These are phyloP conservation scores for Manis pentadactyla DNA, from an alignment of 2,797 vertebrate species.

Conservation along the genomic window DNA sequence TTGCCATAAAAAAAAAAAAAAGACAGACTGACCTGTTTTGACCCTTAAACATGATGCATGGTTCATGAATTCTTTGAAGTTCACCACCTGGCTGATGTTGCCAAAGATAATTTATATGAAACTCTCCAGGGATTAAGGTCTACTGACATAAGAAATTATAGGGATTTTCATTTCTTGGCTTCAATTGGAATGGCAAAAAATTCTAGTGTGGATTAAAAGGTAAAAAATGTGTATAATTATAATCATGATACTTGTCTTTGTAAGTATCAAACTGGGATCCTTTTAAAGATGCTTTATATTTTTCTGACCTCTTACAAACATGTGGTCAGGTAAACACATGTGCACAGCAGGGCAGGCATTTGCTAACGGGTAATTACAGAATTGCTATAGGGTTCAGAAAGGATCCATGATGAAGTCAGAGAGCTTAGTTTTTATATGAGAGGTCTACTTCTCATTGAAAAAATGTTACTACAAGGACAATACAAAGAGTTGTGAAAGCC, in stretches of 20 bases:
- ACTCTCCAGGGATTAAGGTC: neutral
- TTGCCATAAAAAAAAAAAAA: neutral
- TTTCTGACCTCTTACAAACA: neutral
- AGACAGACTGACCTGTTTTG: neutral
- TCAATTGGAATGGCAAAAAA: neutral
- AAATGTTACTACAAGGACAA: neutral
- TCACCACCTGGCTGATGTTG: neutral
- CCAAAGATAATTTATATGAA: conserved; percentile 1
- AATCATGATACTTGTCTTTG: conserved; percentile 43
- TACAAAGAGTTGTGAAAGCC: neutral
- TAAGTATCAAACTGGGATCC: conserved; percentile 10
- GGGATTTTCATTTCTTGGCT: neutral
- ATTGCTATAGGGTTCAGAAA: neutral
- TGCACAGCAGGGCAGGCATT: neutral
- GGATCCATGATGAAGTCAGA: neutral
- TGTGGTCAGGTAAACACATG: neutral
- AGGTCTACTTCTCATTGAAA: neutral
- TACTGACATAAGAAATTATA: neutral
- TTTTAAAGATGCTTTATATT: neutral
- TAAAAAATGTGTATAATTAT: neutral
- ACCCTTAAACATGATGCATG: neutral
- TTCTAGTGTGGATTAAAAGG: neutral
- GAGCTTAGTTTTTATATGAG: neutral
- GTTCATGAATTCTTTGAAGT: conserved; percentile 2
- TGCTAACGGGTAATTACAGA: neutral